Evolutionary conservation across 2,113 vertebrate species (phyloP), one percentile per base, ranked within the genome.

Genomic region (Reinhardtius hippoglossoides): DNA sequence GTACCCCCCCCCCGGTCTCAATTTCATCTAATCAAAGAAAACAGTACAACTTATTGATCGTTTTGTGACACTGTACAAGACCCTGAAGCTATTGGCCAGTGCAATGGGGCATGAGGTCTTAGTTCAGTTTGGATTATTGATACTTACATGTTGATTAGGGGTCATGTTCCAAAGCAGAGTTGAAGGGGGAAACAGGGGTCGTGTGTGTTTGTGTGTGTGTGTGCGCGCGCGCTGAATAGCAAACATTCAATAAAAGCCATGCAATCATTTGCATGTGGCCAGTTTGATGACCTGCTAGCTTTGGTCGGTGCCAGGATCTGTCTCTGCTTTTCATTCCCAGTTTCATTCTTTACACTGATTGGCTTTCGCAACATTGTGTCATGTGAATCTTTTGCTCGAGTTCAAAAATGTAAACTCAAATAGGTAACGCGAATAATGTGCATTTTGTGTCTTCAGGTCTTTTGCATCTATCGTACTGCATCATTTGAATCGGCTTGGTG

Each of bases 1-100:
- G 37, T 24, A n/a, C 18, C 44, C 9, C 15, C 5, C 2, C 31
- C 4, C 16, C 48, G 12, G 8, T 21, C 42, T 82, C 15, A 74
- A 83, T 76, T 71, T 62, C 31, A 75, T 72, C 67, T 64, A 52
- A 69, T 76, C 71, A 89, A 75, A 86, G 59, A 24, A 40, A 40
- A 50, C 46, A 56, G 67, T 52, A 72, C 52, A 66, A 63, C 16
- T 46, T 67, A 87, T 76, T 83, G 69, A 83, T 90, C 75, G 63
- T 76, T 84, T 75, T 35, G 4, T 68, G 78, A 80, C 84, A 59
- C 50, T 68, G 56, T 58, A 61, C 35, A 20, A 56, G n/a, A 46
- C 46, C 57, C 62, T 61, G 27, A 31, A 60, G 65, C 64, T 66
- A 62, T n/a, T 63, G 70, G 56, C 52, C 24, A 16, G 54, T 13